These are phyloP conservation scores for Polyodon spathula DNA, from an alignment of 2,113 vertebrate genomes.

Conservation along the genomic window DNA sequence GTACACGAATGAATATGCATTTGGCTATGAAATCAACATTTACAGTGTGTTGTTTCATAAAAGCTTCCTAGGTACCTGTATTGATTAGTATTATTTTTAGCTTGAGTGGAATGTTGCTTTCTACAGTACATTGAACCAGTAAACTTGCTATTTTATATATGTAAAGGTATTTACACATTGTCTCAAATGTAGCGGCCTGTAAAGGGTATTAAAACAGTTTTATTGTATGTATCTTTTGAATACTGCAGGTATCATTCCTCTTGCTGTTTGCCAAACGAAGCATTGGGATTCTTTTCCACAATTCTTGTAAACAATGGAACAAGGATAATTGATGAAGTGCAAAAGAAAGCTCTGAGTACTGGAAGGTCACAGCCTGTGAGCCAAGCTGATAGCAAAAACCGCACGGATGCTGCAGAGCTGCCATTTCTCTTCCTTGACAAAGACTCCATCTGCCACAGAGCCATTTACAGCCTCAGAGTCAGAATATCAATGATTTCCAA, in stretches of 20 bases:
- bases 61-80: too few species aligned
- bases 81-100: too few species aligned
- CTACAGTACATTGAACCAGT: too few species aligned
- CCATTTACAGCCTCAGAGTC: slow-evolving; percentile 81
- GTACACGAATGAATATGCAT: too few species aligned
- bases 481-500: slow-evolving; percentile 95
- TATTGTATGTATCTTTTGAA: too few species aligned
- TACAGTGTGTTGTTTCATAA: too few species aligned
- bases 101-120: too few species aligned
- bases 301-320: slow-evolving; percentile 53
- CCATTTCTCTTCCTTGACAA: slow-evolving; percentile 95
- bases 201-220: too few species aligned
- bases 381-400: slow-evolving; percentile 61
- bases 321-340: slow-evolving; percentile 63
- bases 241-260: neutral
- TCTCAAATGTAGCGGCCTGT: too few species aligned
- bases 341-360: slow-evolving; percentile 49
- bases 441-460: slow-evolving; percentile 91
- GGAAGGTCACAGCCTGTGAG: slow-evolving; percentile 73
- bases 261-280: slow-evolving; percentile 19
- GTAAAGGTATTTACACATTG: too few species aligned
- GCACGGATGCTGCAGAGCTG: slow-evolving; percentile 65
- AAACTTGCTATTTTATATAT: too few species aligned
- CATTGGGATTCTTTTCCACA: slow-evolving; percentile 55
- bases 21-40: too few species aligned